Percentiles rank a stretch among this genome's conserved stretches.
Evolutionary conservation across 2,888 invertebrate species (phyloP).

Genomic region (Imbricaverruca yamaguchii): DNA sequence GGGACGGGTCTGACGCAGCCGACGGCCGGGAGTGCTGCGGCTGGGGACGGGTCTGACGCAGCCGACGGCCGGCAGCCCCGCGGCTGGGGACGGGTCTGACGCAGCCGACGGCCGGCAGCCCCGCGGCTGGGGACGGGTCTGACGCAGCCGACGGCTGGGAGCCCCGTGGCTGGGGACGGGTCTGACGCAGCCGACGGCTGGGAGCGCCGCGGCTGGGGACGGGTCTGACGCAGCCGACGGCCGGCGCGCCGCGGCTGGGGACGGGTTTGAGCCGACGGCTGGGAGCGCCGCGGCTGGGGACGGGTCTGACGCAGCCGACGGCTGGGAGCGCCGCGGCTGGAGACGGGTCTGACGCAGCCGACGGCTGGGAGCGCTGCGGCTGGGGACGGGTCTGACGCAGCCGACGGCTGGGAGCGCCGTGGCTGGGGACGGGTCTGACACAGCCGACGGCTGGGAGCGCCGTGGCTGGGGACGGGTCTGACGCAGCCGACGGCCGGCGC

Average conservation of each 20-base stretch:
- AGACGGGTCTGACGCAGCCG: not conserved
- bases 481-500: not conserved
- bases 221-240: no score
- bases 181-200: not conserved
- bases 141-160: not conserved
- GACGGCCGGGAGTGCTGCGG: not conserved
- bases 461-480: not conserved
- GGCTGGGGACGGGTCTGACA: not conserved
- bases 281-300: not conserved
- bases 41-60: no score
- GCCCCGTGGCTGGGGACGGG: not conserved
- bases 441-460: not conserved
- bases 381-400: no score
- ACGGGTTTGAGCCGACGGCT: not conserved
- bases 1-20: not conserved
- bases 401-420: no score
- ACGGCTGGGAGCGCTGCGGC: not conserved
- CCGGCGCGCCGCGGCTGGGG: not conserved
- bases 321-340: not conserved
- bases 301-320: not conserved
- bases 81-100: not conserved
- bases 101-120: not conserved
- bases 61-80: not conserved
- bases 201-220: no score
- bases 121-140: no score